phyloP scores from a whole-genome alignment of 2,113 vertebrate species.

The Chascanopsetta lugubris region DNA sequence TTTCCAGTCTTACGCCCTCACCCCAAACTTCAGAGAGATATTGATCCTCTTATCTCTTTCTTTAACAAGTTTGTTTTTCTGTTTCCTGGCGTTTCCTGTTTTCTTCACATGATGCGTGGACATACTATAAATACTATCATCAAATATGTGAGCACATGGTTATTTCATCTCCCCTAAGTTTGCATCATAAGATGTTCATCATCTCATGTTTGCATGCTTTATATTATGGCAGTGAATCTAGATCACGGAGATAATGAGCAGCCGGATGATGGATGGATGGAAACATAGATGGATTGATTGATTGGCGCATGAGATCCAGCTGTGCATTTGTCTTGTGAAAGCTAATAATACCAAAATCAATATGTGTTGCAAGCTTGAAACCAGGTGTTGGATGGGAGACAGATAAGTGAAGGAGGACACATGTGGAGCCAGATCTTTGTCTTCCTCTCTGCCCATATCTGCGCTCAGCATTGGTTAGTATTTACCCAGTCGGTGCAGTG shows the following conservation, averaged over 20 bases:
- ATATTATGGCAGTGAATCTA: not conserved
- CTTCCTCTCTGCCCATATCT: constrained; percentile 11
- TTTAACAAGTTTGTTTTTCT: not conserved
- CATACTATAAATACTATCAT: not conserved
- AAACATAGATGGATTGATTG: constrained; percentile 23
- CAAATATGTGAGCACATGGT: not conserved
- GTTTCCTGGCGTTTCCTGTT: not conserved
- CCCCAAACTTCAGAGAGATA: not conserved
- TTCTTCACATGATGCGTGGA: not conserved
- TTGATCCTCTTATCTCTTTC: not conserved
- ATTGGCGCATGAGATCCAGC: constrained; percentile 19
- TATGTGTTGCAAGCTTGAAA: constrained; percentile 22
- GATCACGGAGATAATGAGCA: constrained; percentile 26
- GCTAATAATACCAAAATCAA: constrained; percentile 62
- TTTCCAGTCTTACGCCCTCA: not conserved
- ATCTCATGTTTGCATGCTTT: not conserved
- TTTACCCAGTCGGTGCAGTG: constrained; percentile 33
- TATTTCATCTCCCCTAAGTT: not conserved
- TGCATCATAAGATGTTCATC: not conserved
- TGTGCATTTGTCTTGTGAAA: constrained; percentile 36
- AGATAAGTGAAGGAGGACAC: not conserved
- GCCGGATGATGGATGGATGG: constrained; percentile 21
- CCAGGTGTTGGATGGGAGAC: constrained; percentile 17
- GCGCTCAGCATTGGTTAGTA: constrained; percentile 18
- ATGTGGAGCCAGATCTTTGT: constrained; percentile 6